Percentiles rank a stretch among this genome's conserved stretches.
These are phyloP conservation scores for Chrysocyon brachyurus DNA, from an alignment of 2,797 vertebrate species.

Conservation along the genomic window DNA sequence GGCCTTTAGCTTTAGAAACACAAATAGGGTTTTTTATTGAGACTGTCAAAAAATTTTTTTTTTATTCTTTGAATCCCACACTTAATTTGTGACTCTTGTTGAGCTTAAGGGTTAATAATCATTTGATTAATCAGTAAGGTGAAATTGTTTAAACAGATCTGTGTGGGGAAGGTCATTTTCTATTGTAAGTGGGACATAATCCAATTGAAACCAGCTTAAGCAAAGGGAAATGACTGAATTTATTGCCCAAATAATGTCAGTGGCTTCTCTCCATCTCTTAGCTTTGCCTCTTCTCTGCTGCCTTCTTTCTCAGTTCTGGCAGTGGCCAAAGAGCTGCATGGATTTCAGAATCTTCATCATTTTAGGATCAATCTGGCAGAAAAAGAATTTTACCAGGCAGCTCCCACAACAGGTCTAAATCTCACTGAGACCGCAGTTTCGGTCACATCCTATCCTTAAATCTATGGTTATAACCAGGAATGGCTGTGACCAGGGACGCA, in stretches of 20 bases:
- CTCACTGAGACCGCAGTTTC: background rate
- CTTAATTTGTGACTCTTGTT: slow-evolving; percentile 7
- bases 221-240: background rate
- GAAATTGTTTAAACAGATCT: background rate
- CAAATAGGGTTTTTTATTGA: background rate
- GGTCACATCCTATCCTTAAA: background rate
- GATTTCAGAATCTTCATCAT: background rate
- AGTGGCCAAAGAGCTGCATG: background rate
- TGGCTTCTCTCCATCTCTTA: background rate
- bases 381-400: background rate
- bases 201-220: background rate
- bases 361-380: background rate
- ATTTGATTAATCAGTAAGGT: background rate
- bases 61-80: background rate
- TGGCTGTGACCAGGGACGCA: too few relatives aligned
- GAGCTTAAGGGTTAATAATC: background rate
- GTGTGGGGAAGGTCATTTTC: background rate
- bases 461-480: background rate
- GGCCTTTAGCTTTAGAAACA: background rate
- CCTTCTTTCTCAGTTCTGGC: background rate
- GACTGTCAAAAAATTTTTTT: background rate
- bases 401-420: background rate
- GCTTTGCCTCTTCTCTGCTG: background rate
- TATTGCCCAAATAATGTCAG: background rate
- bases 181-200: background rate